Base-by-base conservation (phyloP, 2,888 invertebrate genomes). In the Penaeus monodon region DNA sequence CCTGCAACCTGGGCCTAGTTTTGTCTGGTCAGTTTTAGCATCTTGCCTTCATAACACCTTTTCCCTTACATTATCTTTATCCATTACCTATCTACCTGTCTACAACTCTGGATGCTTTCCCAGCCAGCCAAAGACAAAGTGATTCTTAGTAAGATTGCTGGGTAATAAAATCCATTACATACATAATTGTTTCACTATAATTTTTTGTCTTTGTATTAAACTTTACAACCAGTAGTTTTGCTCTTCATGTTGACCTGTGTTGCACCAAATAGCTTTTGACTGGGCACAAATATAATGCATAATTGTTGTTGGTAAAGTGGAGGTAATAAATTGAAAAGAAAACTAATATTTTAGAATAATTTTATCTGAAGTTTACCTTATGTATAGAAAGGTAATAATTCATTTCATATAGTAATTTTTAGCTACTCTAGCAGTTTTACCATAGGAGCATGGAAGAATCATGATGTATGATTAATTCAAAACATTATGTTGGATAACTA, bases 201-300 rank as follows among this genome's bases (percentile, higher is more conserved):
- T 27, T 64, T 57, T 57, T 64, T 74, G 17, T 82, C n/a, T 29
- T 17, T 68, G 27, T 38, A n/a, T 38, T 57, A 57, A 57, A 57
- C 57, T 57, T 14, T 57, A 57, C 57, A 17, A 57, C 57, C 14
- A 57, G 57, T 57, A 57, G 57, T 17, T 57, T 57, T 57, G 57
- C 57, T 57, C 17, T 77, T 63, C 77, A 66, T 68, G 38, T 81
- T 38, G 57, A 77, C 57, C 65, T 66, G n/a, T 73, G 68, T 86
- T 64, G 57, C 76, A 76, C 76, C 20, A 57, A 86, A 81, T 24
- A 70, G 81, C 68, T 86, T 86, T 38, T 78, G 82, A 80, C 38
- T 81, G 86, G 86, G 81, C 86, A 86, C 82, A 82, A 86, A 86
- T 57, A 70, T 78, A 86, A 81, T 78, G 70, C 57, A 78, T 86